These are phyloP conservation scores for Macroglossus sobrinus DNA, from an alignment of 2,113 vertebrate genomes.

Conservation along the genomic window DNA sequence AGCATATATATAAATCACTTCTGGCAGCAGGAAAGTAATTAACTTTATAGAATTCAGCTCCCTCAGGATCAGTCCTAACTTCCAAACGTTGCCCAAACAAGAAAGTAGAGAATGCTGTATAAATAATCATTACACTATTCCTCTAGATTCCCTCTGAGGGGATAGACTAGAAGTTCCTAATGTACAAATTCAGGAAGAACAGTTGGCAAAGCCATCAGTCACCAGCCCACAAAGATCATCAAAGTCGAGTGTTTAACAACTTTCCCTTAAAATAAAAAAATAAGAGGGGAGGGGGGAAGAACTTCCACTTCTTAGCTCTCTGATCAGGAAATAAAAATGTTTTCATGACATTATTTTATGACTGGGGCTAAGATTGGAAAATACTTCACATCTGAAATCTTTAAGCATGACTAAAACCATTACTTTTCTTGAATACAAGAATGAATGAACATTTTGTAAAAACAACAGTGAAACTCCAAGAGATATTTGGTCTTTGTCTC, in stretches of 20 bases:
- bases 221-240: not conserved
- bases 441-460: not conserved
- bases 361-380: not conserved
- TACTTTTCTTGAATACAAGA: slow-evolving; percentile 4
- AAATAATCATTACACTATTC: not conserved
- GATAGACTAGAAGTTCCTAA: not conserved
- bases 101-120: not conserved
- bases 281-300: too few species aligned
- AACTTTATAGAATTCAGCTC: slow-evolving; percentile 52
- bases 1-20: slow-evolving; percentile 45
- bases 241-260: not conserved
- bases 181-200: not conserved
- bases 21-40: slow-evolving; percentile 52
- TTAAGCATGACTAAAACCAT: not conserved
- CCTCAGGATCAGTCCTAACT: slow-evolving; percentile 39
- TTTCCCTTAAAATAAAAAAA: not conserved
- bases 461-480: not conserved
- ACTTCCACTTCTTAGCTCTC: not conserved
- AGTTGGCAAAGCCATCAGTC: not conserved
- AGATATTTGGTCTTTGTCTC: not conserved
- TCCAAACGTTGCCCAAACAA: not conserved
- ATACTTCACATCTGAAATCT: not conserved
- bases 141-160: not conserved
- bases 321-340: not conserved
- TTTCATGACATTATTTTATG: not conserved